These are phyloP conservation scores for Diadegma fenestrale DNA, from an alignment of 2,888 invertebrate species.

Conservation along the genomic window DNA sequence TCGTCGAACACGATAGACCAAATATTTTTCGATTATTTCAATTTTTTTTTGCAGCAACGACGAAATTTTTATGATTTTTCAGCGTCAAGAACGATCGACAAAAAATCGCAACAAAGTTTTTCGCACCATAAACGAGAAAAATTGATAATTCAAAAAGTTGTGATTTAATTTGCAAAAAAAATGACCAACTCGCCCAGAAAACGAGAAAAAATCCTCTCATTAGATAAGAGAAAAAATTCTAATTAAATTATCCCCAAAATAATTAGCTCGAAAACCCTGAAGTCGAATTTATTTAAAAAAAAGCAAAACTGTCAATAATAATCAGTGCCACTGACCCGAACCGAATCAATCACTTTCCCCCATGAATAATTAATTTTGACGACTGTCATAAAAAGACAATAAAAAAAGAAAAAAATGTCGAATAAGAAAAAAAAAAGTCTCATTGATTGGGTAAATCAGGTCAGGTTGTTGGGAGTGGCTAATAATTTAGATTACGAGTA, in stretches of 20 bases:
- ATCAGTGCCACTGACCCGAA: neutral
- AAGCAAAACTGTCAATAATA: constrained; percentile 9
- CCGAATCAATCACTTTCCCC: neutral
- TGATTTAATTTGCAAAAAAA: neutral
- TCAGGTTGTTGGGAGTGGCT: constrained; percentile 54
- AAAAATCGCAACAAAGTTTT: no score
- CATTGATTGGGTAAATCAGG: constrained; percentile 56
- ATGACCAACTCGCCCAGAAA: neutral
- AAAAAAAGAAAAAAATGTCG: neutral
- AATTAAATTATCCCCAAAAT: neutral
- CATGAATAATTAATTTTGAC: constrained; percentile 28
- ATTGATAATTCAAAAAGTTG: neutral
- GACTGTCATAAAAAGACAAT: neutral
- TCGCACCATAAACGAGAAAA: neutral
- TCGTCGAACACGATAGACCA: no score
- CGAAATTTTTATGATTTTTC: no score
- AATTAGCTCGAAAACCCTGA: neutral
- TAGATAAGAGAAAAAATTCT: neutral
- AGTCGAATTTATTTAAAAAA: neutral
- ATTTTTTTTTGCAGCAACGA: no score
- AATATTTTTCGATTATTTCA: no score
- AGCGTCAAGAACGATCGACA: no score
- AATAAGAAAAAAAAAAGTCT: neutral
- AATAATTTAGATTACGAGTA: neutral
- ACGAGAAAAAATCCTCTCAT: neutral